phyloP scores from a whole-genome alignment of 2,113 vertebrate genomes.

The Callospermophilus lateralis region DNA sequence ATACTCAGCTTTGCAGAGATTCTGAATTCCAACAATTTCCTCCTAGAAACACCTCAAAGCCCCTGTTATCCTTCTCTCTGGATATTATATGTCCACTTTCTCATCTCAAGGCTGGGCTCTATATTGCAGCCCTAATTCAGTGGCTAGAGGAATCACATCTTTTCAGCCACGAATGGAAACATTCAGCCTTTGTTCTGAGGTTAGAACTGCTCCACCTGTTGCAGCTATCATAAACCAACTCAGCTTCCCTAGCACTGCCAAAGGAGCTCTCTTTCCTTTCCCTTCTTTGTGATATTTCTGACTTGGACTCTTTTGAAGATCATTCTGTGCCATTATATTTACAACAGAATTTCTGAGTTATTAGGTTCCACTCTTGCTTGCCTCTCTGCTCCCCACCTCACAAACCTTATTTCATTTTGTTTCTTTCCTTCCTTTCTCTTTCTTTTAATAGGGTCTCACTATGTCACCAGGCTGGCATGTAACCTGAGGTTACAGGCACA shows the following conservation, averaged over 20 bases:
- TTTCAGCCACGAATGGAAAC: background rate
- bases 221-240: background rate
- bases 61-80: background rate
- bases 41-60: background rate
- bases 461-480: background rate
- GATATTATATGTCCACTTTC: background rate
- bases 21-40: background rate
- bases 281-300: background rate
- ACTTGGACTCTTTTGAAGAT: too few relatives aligned
- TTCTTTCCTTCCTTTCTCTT: background rate
- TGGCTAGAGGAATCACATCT: background rate
- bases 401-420: background rate
- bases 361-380: background rate
- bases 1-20: background rate
- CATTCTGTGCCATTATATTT: too few relatives aligned
- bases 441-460: background rate
- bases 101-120: background rate
- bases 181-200: background rate
- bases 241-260: background rate
- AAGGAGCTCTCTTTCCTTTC: background rate
- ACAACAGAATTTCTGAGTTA: background rate
- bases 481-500: too few relatives aligned
- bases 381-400: background rate
- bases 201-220: background rate
- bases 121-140: background rate